Percentiles rank a stretch among this genome's conserved stretches.
Conservation (phyloP, 2,888 invertebrate species). For the Pediacus dermestoides region DNA sequence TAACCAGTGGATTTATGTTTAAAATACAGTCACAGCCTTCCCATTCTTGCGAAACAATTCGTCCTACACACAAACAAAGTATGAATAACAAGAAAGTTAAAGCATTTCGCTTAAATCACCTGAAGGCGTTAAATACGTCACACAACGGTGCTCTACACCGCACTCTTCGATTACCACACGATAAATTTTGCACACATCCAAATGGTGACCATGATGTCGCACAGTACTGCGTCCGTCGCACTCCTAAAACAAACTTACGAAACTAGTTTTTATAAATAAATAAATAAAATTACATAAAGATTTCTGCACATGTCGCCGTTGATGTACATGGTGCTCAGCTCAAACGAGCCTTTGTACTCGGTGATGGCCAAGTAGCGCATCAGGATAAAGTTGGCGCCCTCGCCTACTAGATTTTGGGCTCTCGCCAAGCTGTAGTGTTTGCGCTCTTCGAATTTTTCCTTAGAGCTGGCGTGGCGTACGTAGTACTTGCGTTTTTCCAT, state of each 20-base stretch:
- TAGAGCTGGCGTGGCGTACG: conserved; percentile 52
- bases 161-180: conserved; percentile 57
- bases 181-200: conserved; percentile 58
- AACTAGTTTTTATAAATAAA: too few species aligned
- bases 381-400: conserved; percentile 60
- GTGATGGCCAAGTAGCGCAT: conserved; percentile 58
- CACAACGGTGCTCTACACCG: conserved; percentile 53
- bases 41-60: conserved; percentile 62
- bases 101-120: conserved; percentile 53
- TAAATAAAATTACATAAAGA: conserved; percentile 63
- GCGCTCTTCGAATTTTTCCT: conserved; percentile 50
- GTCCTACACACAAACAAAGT: conserved; percentile 45
- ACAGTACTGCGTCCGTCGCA: conserved; percentile 54
- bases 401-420: conserved; percentile 56
- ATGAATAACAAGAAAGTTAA: conserved; percentile 22
- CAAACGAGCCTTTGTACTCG: conserved; percentile 55
- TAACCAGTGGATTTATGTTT: conserved; percentile 56
- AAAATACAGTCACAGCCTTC: conserved; percentile 55
- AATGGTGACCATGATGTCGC: conserved; percentile 52
- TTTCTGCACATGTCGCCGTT: conserved; percentile 59
- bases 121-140: conserved; percentile 55
- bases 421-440: conserved; percentile 54
- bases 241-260: conserved; percentile 48
- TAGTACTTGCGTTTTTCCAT: conserved; percentile 57
- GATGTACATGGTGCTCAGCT: conserved; percentile 57